phyloP scores from a whole-genome alignment of 2,888 invertebrate species.

The Dendrolimus pini region DNA sequence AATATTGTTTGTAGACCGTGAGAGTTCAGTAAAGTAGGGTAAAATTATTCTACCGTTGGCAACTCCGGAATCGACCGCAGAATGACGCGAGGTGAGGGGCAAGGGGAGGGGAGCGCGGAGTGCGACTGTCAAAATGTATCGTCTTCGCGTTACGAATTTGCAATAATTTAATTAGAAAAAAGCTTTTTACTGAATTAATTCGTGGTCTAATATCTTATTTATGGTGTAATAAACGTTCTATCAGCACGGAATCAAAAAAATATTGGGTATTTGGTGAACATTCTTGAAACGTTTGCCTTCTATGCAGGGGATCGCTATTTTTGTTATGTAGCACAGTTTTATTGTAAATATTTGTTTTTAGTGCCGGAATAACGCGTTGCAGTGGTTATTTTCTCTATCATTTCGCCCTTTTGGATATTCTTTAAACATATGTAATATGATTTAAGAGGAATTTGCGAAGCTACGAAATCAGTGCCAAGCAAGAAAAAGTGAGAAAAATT shows the following conservation, averaged over 20 bases:
- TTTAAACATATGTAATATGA: conserved; percentile 7
- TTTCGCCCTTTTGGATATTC: conserved; percentile 17
- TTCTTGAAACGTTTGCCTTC: conserved; percentile 15
- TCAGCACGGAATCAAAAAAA: conserved; percentile 4
- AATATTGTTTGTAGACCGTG: conserved; percentile 11
- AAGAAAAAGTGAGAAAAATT: too few species aligned
- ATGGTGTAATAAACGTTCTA: conserved; percentile 22
- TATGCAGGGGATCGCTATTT: conserved; percentile 46
- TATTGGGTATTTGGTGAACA: conserved; percentile 8
- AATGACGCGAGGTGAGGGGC: conserved; percentile 12
- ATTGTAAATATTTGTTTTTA: conserved; percentile 66
- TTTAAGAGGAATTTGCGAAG: background rate
- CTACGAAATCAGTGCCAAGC: too few species aligned
- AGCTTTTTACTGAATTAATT: conserved; percentile 55
- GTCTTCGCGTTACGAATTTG: conserved; percentile 39
- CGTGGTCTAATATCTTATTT: conserved; percentile 26
- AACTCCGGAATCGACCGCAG: conserved; percentile 62
- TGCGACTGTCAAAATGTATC: conserved; percentile 60
- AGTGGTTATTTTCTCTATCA: conserved; percentile 30
- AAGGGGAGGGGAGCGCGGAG: conserved; percentile 36
- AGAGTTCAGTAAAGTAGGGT: conserved; percentile 23
- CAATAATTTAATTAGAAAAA: conserved; percentile 44
- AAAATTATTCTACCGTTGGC: conserved; percentile 29
- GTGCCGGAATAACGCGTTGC: conserved; percentile 47
- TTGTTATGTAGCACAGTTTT: conserved; percentile 61